Evolutionary conservation across 1,140 invertebrate genomes (phyloP).

Genomic region (Parapsyche elsis): DNA sequence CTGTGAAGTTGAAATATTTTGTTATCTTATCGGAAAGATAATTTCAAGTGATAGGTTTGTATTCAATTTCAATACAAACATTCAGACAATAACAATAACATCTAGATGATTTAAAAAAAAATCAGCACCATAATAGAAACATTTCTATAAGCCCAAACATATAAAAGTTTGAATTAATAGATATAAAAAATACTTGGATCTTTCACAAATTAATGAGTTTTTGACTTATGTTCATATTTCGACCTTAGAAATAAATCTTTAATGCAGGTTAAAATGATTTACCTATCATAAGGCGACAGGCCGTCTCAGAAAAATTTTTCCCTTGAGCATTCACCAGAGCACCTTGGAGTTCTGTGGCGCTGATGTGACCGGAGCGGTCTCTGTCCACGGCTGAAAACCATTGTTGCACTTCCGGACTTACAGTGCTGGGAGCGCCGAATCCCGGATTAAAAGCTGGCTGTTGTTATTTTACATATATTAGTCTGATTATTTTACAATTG

Average conservation of each 20-base stretch:
- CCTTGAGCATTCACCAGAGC: slow-evolving; percentile 90
- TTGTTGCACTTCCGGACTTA: slow-evolving; percentile 76
- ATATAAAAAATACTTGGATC: too few species aligned
- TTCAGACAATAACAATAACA: too few species aligned
- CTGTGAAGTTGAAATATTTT: too few species aligned
- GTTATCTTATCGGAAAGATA: too few species aligned
- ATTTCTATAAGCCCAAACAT: too few species aligned
- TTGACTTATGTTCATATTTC: too few species aligned
- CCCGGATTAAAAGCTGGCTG: slow-evolving; percentile 44
- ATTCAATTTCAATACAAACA: too few species aligned
- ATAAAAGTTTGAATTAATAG: too few species aligned
- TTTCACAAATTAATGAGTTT: too few species aligned
- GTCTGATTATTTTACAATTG: slow-evolving; percentile 14
- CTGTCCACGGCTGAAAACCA: slow-evolving; percentile 87
- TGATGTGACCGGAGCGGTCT: slow-evolving; percentile 86
- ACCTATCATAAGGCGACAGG: slow-evolving; percentile 92
- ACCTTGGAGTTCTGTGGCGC: slow-evolving; percentile 79
- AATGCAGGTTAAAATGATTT: slow-evolving; percentile 56
- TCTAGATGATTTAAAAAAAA: background rate
- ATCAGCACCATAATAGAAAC: too few species aligned
- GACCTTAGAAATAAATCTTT: too few species aligned
- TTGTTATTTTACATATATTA: slow-evolving; percentile 5
- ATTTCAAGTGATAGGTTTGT: too few species aligned
- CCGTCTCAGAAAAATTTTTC: slow-evolving; percentile 84
- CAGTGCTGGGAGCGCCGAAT: slow-evolving; percentile 57